Percentiles rank a stretch among this genome's conserved stretches.
Conservation (phyloP, 2,113 vertebrate genomes). For the Carettochelys insculpta region DNA sequence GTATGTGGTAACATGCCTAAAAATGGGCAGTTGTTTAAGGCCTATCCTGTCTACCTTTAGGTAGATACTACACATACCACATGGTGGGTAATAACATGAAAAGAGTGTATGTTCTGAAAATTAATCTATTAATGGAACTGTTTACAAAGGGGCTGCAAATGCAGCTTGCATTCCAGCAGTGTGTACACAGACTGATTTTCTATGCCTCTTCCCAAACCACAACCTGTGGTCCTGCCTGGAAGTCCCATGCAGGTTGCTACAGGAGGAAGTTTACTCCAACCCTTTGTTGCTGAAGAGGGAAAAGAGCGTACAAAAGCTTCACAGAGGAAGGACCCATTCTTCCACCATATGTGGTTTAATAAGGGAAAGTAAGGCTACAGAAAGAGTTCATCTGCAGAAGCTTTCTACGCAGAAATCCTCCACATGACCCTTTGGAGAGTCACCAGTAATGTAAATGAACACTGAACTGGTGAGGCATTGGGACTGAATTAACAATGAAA, state of each 20-base stretch:
- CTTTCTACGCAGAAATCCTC: neutral
- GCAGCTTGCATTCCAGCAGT: neutral
- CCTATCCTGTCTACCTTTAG: neutral
- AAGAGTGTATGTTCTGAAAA: constrained; percentile 12
- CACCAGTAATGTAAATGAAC: neutral
- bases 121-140: neutral
- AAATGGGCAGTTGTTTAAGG: neutral
- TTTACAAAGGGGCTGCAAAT: neutral
- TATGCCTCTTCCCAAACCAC: neutral
- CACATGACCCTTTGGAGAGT: neutral
- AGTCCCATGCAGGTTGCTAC: neutral
- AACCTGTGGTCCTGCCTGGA: neutral
- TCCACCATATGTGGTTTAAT: neutral
- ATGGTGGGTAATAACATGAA: constrained; percentile 19
- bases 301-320: neutral
- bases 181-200: neutral
- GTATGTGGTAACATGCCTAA: neutral
- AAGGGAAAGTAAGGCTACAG: neutral
- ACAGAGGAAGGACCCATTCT: neutral
- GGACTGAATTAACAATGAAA: neutral
- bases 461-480: neutral
- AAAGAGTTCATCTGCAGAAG: neutral
- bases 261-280: neutral
- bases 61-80: constrained; percentile 18
- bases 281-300: too few relatives aligned